Base-by-base conservation (phyloP, 2,888 invertebrate genomes). In the Dascillus cervinus region DNA sequence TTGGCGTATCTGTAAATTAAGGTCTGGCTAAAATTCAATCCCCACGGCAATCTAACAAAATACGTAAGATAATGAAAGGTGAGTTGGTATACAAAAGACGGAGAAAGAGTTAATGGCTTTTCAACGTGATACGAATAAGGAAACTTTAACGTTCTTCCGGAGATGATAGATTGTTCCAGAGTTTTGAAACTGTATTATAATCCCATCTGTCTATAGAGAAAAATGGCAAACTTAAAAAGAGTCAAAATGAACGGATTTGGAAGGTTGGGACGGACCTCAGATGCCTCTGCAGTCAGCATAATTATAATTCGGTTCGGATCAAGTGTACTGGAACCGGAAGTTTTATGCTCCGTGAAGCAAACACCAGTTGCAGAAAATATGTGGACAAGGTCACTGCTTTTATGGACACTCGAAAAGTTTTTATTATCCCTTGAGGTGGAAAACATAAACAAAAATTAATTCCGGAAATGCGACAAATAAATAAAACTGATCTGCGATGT, bases 111-210 rank as follows among this genome's bases (percentile, higher is more conserved):
- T 52, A 50, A 49, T 52, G 49, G 49, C 41, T 50, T 49, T 47
- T 43, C 41, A 50, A 47, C 50, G 52, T 46, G 49, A 41, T 31
- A 38, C 39, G 48, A 50, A 49, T 47, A 47, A 44, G 40, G 43
- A 47, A 50, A 50, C 48, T 49, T 49, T 36, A 42, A 36, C 43
- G 41, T 50, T 47, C 41, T 37, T 41, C 37, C n/a, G n/a, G 44
- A 46, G 47, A 51, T 52, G 50, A 52, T 50, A 50, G 46, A 52
- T 52, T 48, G 50, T 46, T 43, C n/a, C 41, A 20, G 41, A 50
- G 49, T 52, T 52, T 52, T 46, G 43, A 46, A 50, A 50, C 46
- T 46, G 47, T 47, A 49, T 51, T 52, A 52, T 49, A 46, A 48
- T 49, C 50, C 44, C 49, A 47, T 49, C 45, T 45, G 45, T 47